Percentiles rank a stretch among this genome's conserved stretches.
phyloP scores from a whole-genome alignment of 2,888 invertebrate genomes.

The Cosmia trapezina region DNA sequence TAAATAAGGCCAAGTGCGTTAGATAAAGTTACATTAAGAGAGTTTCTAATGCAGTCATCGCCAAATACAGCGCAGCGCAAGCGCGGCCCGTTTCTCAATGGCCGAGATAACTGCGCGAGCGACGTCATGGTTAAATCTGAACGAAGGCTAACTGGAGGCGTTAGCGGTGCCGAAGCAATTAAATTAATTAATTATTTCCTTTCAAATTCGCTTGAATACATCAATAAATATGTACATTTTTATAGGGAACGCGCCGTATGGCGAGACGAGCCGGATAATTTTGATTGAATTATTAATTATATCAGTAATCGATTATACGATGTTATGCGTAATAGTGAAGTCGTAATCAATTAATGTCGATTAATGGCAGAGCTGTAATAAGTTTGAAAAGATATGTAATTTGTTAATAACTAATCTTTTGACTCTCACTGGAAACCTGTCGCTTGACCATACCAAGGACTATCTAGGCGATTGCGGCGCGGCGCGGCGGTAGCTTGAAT shows the following conservation, averaged over 20 bases:
- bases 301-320: constrained; percentile 40
- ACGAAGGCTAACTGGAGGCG: constrained; percentile 88
- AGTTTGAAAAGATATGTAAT: constrained; percentile 1
- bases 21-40: constrained; percentile 77
- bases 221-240: constrained; percentile 65
- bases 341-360: constrained; percentile 48
- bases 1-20: constrained; percentile 77
- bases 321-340: constrained; percentile 38
- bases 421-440: neutral
- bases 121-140: constrained; percentile 87
- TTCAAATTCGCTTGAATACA: constrained; percentile 83
- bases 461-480: neutral
- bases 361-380: constrained; percentile 19
- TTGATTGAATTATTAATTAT: constrained; percentile 56
- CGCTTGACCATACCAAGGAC: neutral
- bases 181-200: constrained; percentile 88
- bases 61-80: constrained; percentile 81
- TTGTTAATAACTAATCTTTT: neutral
- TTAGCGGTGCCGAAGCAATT: constrained; percentile 83
- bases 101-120: constrained; percentile 69
- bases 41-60: constrained; percentile 83
- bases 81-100: constrained; percentile 80
- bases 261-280: constrained; percentile 36
- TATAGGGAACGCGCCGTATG: constrained; percentile 37
- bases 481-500: neutral